phyloP scores from a whole-genome alignment of 2,888 invertebrate genomes.

The Morpho deidamia region DNA sequence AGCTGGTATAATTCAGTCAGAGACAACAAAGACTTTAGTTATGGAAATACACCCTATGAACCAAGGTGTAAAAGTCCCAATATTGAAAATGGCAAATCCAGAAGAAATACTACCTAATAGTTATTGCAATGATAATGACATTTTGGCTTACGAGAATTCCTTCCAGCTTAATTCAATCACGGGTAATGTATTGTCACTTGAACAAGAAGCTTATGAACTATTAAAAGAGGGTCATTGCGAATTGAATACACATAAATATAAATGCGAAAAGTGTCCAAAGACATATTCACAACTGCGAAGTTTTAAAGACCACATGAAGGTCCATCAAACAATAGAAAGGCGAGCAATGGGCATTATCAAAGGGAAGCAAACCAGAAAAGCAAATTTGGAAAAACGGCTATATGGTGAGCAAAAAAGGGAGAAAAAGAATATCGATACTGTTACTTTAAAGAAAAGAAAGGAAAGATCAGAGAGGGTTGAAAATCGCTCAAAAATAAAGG shows the following conservation, averaged over 20 bases:
- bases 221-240: conserved; percentile 38
- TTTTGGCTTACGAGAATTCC: conserved; percentile 38
- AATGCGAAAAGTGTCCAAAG: conserved; percentile 47
- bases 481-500: conserved; percentile 36
- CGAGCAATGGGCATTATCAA: conserved; percentile 45
- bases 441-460: conserved; percentile 12
- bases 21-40: conserved; percentile 56
- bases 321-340: conserved; percentile 54
- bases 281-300: conserved; percentile 31
- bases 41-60: conserved; percentile 61
- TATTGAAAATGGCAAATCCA: conserved; percentile 44
- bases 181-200: conserved; percentile 55
- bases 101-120: conserved; percentile 58
- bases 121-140: conserved; percentile 27
- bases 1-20: conserved; percentile 50
- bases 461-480: conserved; percentile 30
- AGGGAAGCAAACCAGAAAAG: conserved; percentile 41
- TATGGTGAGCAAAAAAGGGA: conserved; percentile 22
- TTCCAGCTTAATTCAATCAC: conserved; percentile 69
- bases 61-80: conserved; percentile 19
- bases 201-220: conserved; percentile 62
- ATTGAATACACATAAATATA: conserved; percentile 1
- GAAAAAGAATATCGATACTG: conserved; percentile 19
- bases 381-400: conserved; percentile 38
- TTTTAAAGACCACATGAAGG: conserved; percentile 45